These are phyloP conservation scores for Halocynthia roretzi DNA, from an alignment of 23 tunicate species.

Conservation along the genomic window DNA sequence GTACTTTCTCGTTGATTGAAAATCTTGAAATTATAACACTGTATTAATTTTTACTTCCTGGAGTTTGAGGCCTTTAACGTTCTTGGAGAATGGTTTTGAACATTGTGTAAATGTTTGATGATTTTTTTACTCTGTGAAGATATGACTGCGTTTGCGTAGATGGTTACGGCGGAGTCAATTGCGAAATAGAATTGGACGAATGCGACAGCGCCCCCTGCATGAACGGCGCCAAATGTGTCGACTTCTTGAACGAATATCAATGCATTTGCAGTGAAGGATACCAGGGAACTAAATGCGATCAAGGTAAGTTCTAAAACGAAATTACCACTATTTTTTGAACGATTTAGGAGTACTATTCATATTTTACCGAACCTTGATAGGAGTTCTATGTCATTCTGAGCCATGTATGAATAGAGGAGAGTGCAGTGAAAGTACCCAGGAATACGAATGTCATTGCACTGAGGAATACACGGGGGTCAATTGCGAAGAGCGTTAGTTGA, in stretches of 20 bases:
- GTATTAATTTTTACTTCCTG: no score
- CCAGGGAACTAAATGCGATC: background rate
- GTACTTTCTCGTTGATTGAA: no score
- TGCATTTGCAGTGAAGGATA: constrained; percentile 14
- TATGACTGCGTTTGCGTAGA: constrained; percentile 25
- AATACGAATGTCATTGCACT: constrained; percentile 6
- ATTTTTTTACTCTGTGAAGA: constrained; percentile 4
- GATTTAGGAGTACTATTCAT: no score
- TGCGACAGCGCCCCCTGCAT: constrained; percentile 23
- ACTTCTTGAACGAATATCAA: background rate
- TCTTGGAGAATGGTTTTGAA: no score
- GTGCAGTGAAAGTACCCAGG: background rate
- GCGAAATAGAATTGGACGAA: constrained; percentile 24
- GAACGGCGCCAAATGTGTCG: constrained; percentile 24
- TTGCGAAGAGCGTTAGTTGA: background rate
- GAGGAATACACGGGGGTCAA: constrained; percentile 8
- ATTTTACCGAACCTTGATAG: no score
- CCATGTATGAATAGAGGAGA: constrained; percentile 20
- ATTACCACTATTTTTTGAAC: no score
- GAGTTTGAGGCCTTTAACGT: no score
- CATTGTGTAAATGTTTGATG: no score
- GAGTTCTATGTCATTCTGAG: background rate
- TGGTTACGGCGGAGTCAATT: constrained; percentile 23
- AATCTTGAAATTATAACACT: no score
- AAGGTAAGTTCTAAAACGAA: background rate